Evolutionary conservation across 2,888 invertebrate species (phyloP).

Genomic region (Acrobeloides nanus): DNA sequence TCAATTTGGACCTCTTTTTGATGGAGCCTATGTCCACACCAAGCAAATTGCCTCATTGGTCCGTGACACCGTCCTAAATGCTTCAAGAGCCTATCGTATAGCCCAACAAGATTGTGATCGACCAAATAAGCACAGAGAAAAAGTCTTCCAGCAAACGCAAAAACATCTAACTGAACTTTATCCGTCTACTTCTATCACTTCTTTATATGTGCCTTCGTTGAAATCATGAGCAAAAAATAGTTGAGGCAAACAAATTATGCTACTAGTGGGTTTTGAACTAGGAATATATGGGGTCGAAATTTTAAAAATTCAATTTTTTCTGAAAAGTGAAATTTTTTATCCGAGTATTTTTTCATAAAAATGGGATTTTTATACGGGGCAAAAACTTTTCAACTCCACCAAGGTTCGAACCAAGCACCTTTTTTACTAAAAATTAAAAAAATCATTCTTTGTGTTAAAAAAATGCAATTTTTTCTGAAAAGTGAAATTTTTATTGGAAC

Average conservation of each 20-base stretch:
- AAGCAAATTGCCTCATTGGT: conserved; percentile 25
- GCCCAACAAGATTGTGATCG: conserved; percentile 23
- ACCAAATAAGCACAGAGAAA: conserved; percentile 41
- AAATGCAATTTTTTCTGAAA: no score
- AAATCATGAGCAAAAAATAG: conserved; percentile 17
- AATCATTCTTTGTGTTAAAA: no score
- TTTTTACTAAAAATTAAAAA: no score
- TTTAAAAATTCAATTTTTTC: conserved; percentile 1
- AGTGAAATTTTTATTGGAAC: no score
- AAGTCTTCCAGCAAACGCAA: conserved; percentile 38
- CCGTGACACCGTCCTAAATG: conserved; percentile 33
- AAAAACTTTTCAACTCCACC: no score
- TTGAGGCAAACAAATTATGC: conserved; percentile 5
- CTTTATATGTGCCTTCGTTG: conserved; percentile 20
- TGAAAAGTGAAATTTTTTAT: conserved; percentile 1
- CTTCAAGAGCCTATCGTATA: conserved; percentile 31
- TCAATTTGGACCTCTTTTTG: conserved; percentile 82
- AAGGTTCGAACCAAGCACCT: no score
- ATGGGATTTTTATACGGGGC: background rate
- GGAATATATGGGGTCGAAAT: no score
- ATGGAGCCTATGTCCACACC: conserved; percentile 59
- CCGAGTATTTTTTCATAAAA: background rate
- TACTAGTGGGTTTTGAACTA: no score
- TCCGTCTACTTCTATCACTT: conserved; percentile 26
- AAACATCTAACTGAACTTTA: conserved; percentile 31